Base-by-base conservation (phyloP, 1,140 invertebrate genomes). In the Cylas formicarius region DNA sequence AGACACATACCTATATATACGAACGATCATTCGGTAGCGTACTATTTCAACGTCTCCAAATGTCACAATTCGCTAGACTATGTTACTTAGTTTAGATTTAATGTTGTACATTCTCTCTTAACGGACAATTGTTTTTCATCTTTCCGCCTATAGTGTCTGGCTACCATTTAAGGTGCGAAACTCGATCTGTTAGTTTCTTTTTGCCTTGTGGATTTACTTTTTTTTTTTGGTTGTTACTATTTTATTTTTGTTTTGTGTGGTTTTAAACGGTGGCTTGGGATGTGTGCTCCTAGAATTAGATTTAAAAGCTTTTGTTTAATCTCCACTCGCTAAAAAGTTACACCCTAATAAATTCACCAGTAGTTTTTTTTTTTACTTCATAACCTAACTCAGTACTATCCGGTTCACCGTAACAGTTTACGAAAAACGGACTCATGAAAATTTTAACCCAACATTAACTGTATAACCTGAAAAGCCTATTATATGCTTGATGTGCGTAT, bases 201-300 rank as follows among this genome's bases (percentile, higher is more conserved):
- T 36, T 55, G 53, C 50, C 53, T 55, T 55, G 52, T 51, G 33
- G 43, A 47, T 52, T 56, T 56, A 44, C 52, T 43, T 45, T 47
- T 46, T 26, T 26, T 26, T n/a, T n/a, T n/a, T n/a, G 38, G 42
- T 48, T 29, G 23, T 26, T 27, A 42, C 34, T 48, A 40, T 48
- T 35, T 48, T 43, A 36, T 24, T 48, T 50, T 50, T 40, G 44
- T 42, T 48, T 41, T 44, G 48, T 50, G 40, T 44, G 52, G 52
- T 57, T 57, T 55, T 49, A 49, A 55, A 52, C 52, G 52, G 52
- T 55, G 55, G 54, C 54, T 53, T 57, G 55, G 53, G 52, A 55
- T 57, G 52, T 55, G 50, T 55, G 52, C 48, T 54, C n/a, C 45
- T 54, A 56, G 51, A 39, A 42, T 47, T 47, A 47, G 45, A n/a